Evolutionary conservation across 2,113 vertebrate genomes (phyloP).

Genomic region (Ascaphus truei): DNA sequence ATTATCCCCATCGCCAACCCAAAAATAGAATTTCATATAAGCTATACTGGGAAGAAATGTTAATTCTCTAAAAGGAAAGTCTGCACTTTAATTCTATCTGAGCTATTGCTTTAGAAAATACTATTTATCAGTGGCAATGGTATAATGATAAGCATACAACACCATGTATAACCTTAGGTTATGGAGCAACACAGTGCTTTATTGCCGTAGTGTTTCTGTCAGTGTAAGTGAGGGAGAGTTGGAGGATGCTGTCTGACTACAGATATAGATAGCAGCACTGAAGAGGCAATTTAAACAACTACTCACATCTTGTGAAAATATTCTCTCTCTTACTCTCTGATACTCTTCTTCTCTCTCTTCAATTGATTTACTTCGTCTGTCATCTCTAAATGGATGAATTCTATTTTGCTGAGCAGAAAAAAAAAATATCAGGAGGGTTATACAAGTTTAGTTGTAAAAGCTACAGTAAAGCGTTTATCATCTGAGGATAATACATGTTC

Average conservation of each 20-base stretch:
- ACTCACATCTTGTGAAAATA: conserved; percentile 95
- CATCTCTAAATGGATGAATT: conserved; percentile 83
- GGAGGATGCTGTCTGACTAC: conserved; percentile 49
- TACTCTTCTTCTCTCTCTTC: conserved; percentile 98
- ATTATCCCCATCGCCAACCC: too few relatives aligned
- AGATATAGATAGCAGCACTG: conserved; percentile 49
- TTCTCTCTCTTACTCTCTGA: conserved; percentile 89
- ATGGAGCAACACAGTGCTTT: conserved; percentile 29
- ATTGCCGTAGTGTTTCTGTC: conserved; percentile 36
- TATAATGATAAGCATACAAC: too few relatives aligned
- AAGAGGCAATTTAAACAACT: conserved; percentile 77
- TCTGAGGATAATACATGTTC: conserved; percentile 60
- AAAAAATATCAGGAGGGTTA: conserved; percentile 70
- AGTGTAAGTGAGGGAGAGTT: conserved; percentile 11
- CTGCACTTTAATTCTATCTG: too few relatives aligned
- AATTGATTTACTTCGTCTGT: conserved; percentile 90
- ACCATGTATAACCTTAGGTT: too few relatives aligned
- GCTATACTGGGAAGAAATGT: too few relatives aligned
- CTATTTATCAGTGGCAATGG: too few relatives aligned
- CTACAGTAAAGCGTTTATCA: conserved; percentile 61
- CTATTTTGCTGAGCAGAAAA: conserved; percentile 80
- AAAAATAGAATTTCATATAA: too few relatives aligned
- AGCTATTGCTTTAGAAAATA: too few relatives aligned
- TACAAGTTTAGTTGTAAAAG: conserved; percentile 61
- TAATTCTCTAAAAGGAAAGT: too few relatives aligned